Percentiles rank a stretch among this genome's conserved stretches.
Conservation (phyloP, 2,888 invertebrate genomes). For the Cyaniris semiargus region DNA sequence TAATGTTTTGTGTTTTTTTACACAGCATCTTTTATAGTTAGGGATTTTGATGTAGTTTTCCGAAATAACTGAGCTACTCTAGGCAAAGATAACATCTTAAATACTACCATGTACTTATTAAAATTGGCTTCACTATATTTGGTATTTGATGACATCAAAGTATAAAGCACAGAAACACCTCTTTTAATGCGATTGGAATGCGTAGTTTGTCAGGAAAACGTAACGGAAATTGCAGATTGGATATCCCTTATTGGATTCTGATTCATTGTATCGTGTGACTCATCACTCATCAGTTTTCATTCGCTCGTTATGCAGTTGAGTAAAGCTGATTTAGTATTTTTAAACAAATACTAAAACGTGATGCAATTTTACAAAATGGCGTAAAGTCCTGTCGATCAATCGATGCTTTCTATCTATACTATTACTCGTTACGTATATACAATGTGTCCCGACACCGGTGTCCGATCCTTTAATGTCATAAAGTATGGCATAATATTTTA, state of each 20-base stretch:
- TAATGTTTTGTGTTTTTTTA: too few relatives aligned
- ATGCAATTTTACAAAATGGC: background rate
- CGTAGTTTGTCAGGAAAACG: background rate
- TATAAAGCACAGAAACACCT: too few relatives aligned
- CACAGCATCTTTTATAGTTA: too few relatives aligned
- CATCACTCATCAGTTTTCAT: background rate
- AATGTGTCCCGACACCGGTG: too few relatives aligned
- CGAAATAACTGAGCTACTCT: too few relatives aligned
- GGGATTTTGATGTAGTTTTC: too few relatives aligned
- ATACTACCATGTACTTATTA: background rate
- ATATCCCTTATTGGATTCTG: background rate
- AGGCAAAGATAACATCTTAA: background rate
- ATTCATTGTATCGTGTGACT: background rate
- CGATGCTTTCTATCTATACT: too few relatives aligned
- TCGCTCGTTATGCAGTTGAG: background rate
- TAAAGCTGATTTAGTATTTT: background rate
- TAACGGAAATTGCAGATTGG: conserved; percentile 8
- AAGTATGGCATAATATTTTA: too few relatives aligned
- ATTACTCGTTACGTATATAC: too few relatives aligned
- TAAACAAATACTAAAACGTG: background rate
- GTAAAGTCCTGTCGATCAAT: background rate
- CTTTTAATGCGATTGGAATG: background rate
- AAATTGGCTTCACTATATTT: background rate
- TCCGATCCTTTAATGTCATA: too few relatives aligned
- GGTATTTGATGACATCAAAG: background rate